phyloP scores from a whole-genome alignment of 2,888 invertebrate genomes.

The Noctuana brunneofusca region DNA sequence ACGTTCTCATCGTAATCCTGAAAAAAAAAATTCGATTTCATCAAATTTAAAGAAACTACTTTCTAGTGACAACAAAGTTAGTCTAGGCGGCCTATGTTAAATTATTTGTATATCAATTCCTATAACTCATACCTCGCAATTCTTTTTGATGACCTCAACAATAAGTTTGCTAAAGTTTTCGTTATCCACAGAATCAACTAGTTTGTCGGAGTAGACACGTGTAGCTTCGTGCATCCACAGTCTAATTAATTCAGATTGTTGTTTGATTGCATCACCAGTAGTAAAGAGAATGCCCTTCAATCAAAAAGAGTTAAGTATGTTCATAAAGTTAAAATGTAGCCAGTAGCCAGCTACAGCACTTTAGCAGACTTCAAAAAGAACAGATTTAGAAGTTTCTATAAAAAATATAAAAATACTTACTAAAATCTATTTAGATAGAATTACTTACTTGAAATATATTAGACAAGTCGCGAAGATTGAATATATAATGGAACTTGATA shows the following conservation, averaged over 20 bases:
- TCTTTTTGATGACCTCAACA: conserved; percentile 90
- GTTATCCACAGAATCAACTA: conserved; percentile 91
- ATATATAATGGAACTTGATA: conserved; percentile 96
- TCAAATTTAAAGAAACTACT: background rate
- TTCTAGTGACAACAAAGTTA: too few relatives aligned
- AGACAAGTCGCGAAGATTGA: conserved; percentile 95
- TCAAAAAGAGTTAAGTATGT: background rate
- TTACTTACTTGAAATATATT: conserved; percentile 93
- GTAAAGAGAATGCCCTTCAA: conserved; percentile 92
- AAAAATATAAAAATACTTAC: background rate
- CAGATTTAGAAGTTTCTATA: background rate
- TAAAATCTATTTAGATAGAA: background rate
- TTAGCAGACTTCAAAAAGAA: background rate
- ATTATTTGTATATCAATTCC: background rate
- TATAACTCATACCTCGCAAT: conserved; percentile 79
- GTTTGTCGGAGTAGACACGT: conserved; percentile 95
- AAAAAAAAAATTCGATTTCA: conserved; percentile 28
- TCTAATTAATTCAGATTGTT: conserved; percentile 87
- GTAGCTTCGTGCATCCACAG: conserved; percentile 95
- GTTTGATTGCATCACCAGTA: conserved; percentile 88
- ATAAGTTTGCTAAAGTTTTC: conserved; percentile 88
- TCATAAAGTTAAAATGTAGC: background rate
- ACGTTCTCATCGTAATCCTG: conserved; percentile 88
- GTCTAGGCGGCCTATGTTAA: too few relatives aligned
- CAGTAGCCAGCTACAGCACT: background rate